Base-by-base conservation (phyloP, 2,113 vertebrate genomes). In the Hippocampus comes region DNA sequence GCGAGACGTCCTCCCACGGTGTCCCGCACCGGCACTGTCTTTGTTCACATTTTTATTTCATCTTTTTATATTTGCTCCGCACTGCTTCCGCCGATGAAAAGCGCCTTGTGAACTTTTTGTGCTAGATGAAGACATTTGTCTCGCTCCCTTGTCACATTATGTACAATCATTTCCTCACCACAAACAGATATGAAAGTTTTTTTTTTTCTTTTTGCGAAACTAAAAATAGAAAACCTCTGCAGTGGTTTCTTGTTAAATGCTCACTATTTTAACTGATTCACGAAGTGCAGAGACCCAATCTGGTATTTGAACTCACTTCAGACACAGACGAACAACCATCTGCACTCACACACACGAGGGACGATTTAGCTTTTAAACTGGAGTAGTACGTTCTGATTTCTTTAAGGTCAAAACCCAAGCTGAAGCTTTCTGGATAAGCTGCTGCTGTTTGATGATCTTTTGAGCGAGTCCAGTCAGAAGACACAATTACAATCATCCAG, bases 131-230 rank as follows among this genome's bases (percentile, higher is more conserved):
- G 12, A 65, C 23, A 9, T 48, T 15, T 46, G 63, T 48, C 63
- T 46, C n/a, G 41, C 63, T 65, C 21, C 21, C 63, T 43, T 66
- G 63, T 66, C 63, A 66, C n/a, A 46, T 8, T 66, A 14, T 17
- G 42, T 25, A 46, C 63, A 48, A 46, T 30, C 57, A 30, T 15
- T 30, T 30, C 14, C 18, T 5, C 57, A 9, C 63, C n/a, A 48
- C 42, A 43, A 43, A 64, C 38, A 12, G 20, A 64, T 20, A 34
- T 41, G 41, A 46, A 46, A 25, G 0, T 0, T 2, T 12, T 5
- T 48, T 25, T 46, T 48, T 17, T 3, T 8, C 12, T 14, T 23
- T 25, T 46, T 46, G 3, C 6, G 25, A 46, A 23, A 8, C 41
- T 25, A 46, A 46, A 64, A 43, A n/a, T 63, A 63, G 20, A 41